Conservation (phyloP, 2,113 vertebrate species). For the Xenotilapia caudafasciata region DNA sequence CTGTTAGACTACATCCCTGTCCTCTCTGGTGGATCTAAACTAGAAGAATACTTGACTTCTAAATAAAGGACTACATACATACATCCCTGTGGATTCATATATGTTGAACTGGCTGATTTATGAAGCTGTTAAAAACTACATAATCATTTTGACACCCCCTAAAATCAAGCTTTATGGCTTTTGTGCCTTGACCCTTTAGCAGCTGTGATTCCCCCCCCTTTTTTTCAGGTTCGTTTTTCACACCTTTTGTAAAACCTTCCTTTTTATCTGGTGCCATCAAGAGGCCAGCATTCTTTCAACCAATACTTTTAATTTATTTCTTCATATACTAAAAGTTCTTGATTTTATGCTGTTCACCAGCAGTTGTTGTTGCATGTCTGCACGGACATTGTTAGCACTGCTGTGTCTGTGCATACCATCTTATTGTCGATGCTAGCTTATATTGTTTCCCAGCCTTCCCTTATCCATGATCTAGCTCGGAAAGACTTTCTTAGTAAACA, state of each 20-base stretch:
- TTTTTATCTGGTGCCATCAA: neutral
- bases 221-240: neutral
- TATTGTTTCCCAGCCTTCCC: neutral
- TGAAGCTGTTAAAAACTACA: no score
- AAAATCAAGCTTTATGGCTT: neutral
- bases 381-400: neutral
- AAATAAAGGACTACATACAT: neutral
- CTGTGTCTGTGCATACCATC: neutral
- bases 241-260: neutral
- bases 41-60: no score
- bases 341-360: neutral
- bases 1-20: neutral
- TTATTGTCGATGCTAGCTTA: rapidly evolving
- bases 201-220: rapidly evolving
- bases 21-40: neutral
- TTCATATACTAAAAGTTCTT: neutral
- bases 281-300: neutral
- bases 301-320: neutral
- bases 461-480: neutral
- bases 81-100: neutral
- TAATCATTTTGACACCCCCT: neutral
- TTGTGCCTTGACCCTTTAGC: neutral
- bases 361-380: neutral
- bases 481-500: neutral
- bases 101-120: neutral